Conservation (phyloP, 1,140 invertebrate genomes). For the Hycleus phaleratus region DNA sequence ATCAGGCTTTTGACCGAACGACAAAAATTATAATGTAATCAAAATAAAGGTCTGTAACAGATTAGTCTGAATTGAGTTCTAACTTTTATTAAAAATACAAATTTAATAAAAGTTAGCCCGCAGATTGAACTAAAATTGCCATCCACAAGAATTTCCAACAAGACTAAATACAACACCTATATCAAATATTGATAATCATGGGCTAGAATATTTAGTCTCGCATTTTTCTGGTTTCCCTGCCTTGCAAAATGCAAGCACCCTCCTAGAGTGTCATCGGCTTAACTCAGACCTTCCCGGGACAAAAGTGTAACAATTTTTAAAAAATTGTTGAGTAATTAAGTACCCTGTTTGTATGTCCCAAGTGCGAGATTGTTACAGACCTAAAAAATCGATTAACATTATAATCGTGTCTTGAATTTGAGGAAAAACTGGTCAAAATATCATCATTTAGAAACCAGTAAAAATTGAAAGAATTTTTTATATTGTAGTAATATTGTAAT, state of each 20-base stretch:
- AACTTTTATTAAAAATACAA: constrained; percentile 5
- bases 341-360: constrained; percentile 49
- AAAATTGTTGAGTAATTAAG: constrained; percentile 37
- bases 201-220: constrained; percentile 27
- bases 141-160: constrained; percentile 49
- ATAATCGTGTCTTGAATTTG: constrained; percentile 6
- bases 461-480: not conserved
- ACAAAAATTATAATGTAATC: not conserved
- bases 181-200: constrained; percentile 26
- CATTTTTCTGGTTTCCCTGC: constrained; percentile 49
- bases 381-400: constrained; percentile 8
- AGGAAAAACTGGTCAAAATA: constrained; percentile 4
- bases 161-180: constrained; percentile 30
- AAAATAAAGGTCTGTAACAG: constrained; percentile 42
- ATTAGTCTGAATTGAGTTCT: constrained; percentile 58
- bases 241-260: constrained; percentile 46
- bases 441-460: constrained; percentile 24
- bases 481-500: not conserved
- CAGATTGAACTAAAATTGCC: constrained; percentile 51
- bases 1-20: constrained; percentile 1
- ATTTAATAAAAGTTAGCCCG: constrained; percentile 38
- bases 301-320: constrained; percentile 11
- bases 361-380: constrained; percentile 48
- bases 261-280: constrained; percentile 44
- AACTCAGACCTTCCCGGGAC: constrained; percentile 54